These are phyloP conservation scores for Cercopithecus hamlyni DNA, from an alignment of 2,797 vertebrate genomes.

Conservation along the genomic window DNA sequence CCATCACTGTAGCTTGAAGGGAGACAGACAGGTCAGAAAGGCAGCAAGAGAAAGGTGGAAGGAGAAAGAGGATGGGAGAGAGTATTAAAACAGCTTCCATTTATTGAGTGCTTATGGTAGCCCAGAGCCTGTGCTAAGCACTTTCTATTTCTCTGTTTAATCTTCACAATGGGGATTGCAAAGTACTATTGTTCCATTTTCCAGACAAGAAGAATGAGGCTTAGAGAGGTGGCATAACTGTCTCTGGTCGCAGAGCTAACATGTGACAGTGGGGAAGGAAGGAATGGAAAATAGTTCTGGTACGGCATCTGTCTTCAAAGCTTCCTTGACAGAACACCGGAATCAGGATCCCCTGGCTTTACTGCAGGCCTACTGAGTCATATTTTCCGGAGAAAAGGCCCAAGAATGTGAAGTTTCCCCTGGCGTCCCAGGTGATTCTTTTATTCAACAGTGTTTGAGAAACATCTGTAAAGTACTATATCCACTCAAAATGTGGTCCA, in stretches of 20 bases:
- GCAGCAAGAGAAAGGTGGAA: background rate
- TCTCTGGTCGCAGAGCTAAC: background rate
- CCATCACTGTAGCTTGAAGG: slow-evolving; percentile 70
- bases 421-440: background rate
- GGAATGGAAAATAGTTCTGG: background rate
- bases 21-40: slow-evolving; percentile 52
- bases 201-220: background rate
- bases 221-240: background rate
- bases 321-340: background rate
- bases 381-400: background rate
- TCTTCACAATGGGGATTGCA: background rate
- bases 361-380: too few relatives aligned
- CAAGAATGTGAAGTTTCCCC: background rate
- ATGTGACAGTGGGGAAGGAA: too few relatives aligned
- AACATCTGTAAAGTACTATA: too few relatives aligned
- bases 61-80: background rate
- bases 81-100: background rate
- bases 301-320: background rate
- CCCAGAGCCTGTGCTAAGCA: background rate
- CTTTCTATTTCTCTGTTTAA: background rate
- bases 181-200: background rate
- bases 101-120: accelerated
- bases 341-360: background rate
- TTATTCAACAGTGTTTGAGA: background rate
- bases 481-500: background rate